A percentile compares a stretch with the other conserved stretches of the same genome.
Conservation (phyloP, 2,888 invertebrate species). For the Zhengitettix transpicula region DNA sequence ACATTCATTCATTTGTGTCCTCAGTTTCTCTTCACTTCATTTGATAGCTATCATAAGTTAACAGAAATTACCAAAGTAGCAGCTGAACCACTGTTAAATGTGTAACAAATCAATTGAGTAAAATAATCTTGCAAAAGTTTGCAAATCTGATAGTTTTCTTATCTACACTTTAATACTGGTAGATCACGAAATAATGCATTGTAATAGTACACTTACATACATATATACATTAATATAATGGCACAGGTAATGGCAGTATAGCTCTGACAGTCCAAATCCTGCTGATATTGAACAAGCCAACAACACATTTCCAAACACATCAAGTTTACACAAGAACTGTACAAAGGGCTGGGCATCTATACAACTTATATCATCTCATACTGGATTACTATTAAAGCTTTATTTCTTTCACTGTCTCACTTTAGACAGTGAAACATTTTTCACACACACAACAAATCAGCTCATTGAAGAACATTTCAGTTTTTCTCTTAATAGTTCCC, state of each 20-base stretch:
- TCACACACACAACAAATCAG: too few relatives aligned
- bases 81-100: too few relatives aligned
- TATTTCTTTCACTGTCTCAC: too few relatives aligned
- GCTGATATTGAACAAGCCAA: neutral
- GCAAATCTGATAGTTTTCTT: neutral
- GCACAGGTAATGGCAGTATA: constrained; percentile 15
- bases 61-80: too few relatives aligned
- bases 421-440: too few relatives aligned
- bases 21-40: too few relatives aligned
- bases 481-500: too few relatives aligned
- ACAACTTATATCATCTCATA: neutral
- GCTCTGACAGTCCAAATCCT: constrained; percentile 7
- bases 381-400: too few relatives aligned
- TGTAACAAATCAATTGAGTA: neutral
- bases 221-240: constrained; percentile 8
- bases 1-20: too few relatives aligned
- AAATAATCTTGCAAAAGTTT: neutral
- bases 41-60: too few relatives aligned
- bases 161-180: neutral
- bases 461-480: too few relatives aligned
- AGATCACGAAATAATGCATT: neutral
- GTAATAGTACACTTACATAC: neutral
- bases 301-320: neutral
- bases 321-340: neutral
- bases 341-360: neutral